Evolutionary conservation across 2,797 vertebrate genomes (phyloP).

Genomic region (Acropternis orthonyx): DNA sequence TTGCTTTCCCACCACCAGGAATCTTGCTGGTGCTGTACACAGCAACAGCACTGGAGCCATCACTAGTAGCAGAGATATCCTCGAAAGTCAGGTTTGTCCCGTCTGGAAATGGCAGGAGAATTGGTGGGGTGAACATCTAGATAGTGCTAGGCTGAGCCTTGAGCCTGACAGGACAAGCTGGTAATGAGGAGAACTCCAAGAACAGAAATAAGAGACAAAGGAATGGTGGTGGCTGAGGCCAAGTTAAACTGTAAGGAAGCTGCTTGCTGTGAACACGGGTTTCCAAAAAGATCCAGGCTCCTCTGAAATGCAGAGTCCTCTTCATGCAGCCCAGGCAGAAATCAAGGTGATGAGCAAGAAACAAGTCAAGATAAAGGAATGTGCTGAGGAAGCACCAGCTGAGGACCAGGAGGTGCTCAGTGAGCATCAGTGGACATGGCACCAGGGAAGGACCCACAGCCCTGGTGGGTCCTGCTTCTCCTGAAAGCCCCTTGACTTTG

Average conservation of each 20-base stretch:
- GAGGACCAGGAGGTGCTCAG: neutral
- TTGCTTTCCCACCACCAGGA: slow-evolving; percentile 63
- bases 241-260: neutral
- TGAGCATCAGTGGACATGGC: neutral
- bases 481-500: neutral
- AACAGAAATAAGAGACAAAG: neutral
- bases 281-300: neutral
- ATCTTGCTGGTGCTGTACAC: slow-evolving; percentile 76
- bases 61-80: neutral
- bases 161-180: neutral
- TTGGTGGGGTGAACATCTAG: neutral
- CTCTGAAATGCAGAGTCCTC: neutral
- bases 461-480: neutral
- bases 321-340: neutral
- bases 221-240: neutral
- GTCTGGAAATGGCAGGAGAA: slow-evolving; percentile 8
- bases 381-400: neutral
- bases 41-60: slow-evolving; percentile 63
- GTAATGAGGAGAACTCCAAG: neutral
- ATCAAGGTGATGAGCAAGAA: neutral
- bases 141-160: neutral
- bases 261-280: neutral
- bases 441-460: neutral
- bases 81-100: neutral
- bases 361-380: neutral